A percentile compares a stretch with the other conserved stretches of the same genome.
These are phyloP conservation scores for Lasioglossum baleicum DNA, from an alignment of 1,140 invertebrate genomes.

Conservation along the genomic window DNA sequence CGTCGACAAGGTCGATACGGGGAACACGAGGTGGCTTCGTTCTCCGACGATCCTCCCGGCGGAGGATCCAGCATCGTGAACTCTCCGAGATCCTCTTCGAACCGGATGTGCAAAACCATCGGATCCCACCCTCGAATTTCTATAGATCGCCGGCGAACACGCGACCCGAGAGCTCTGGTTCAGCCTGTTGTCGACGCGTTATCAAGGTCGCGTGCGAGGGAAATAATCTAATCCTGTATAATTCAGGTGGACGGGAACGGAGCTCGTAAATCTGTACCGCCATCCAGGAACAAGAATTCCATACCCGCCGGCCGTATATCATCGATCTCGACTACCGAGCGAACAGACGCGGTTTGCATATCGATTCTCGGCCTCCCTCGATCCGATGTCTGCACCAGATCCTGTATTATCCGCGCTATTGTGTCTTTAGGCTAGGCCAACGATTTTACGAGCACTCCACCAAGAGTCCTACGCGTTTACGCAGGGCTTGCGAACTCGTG, in stretches of 20 bases:
- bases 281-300: constrained; percentile 8
- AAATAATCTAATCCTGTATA: constrained; percentile 7
- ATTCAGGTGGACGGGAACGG: not conserved
- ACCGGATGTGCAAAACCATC: not conserved
- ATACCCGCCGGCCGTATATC: not conserved
- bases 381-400: too few species aligned
- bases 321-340: not conserved
- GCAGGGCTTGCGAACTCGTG: too few species aligned
- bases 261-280: constrained; percentile 20
- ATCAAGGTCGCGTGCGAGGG: constrained; percentile 5
- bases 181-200: not conserved
- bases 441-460: too few species aligned
- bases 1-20: constrained; percentile 44
- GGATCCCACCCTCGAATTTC: not conserved
- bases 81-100: not conserved
- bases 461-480: too few species aligned
- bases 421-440: too few species aligned
- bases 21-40: constrained; percentile 31
- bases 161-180: too few species aligned
- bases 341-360: not conserved
- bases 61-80: constrained; percentile 12
- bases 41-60: not conserved
- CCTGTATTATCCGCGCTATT: too few species aligned
- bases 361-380: not conserved
- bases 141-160: not conserved